Percentiles rank a stretch among this genome's conserved stretches.
Conservation (phyloP, 2,113 vertebrate species). For the Tiliqua scincoides region DNA sequence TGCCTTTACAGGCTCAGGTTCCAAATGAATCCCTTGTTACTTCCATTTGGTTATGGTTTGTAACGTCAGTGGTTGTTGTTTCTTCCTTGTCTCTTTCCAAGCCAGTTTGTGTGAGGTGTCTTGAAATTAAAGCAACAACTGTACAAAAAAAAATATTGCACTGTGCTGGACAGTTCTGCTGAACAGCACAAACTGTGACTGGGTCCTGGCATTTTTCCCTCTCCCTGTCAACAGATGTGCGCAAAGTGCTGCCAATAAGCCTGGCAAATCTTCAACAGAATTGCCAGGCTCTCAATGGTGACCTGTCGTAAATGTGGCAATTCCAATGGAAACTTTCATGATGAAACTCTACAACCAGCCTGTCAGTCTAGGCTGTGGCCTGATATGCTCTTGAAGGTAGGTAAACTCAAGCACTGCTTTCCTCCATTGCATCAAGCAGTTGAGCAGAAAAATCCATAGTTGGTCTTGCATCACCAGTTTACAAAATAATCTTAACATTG, state of each 20-base stretch:
- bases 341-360: background rate
- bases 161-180: constrained; percentile 23
- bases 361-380: background rate
- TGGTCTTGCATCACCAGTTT: background rate
- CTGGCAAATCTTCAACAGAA: constrained; percentile 14
- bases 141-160: constrained; percentile 7
- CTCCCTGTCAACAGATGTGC: constrained; percentile 49
- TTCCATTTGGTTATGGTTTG: constrained; percentile 1
- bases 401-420: background rate
- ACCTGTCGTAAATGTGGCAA: background rate
- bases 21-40: background rate
- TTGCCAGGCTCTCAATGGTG: background rate
- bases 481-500: background rate
- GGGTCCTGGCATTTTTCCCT: constrained; percentile 17
- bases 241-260: background rate
- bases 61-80: background rate
- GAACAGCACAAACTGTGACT: constrained; percentile 48
- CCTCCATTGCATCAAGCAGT: background rate
- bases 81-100: constrained; percentile 24
- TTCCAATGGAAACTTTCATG: background rate
- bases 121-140: constrained; percentile 47
- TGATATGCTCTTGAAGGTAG: background rate
- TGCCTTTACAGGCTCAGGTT: background rate
- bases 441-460: background rate
- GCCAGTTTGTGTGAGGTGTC: constrained; percentile 8